Base-by-base conservation (phyloP, 1,140 invertebrate genomes). In the Ceratina japonica region DNA sequence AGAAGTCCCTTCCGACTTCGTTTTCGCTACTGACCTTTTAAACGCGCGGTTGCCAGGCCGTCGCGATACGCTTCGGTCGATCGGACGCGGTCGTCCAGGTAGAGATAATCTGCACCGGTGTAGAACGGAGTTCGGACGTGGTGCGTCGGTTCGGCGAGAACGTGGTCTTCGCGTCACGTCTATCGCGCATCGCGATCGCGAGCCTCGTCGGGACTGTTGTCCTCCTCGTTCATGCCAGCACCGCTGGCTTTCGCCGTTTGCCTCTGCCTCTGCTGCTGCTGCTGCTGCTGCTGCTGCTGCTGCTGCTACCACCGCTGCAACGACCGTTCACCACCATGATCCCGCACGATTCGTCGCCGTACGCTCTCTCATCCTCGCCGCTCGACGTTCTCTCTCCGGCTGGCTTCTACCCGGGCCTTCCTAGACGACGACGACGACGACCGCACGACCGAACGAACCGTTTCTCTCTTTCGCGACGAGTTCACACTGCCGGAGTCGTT, bases 211-310 rank as follows among this genome's bases (percentile, higher is more conserved):
- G 54, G 59, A 69, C 71, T 74, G 76, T 73, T 73, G 44, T 82
- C 65, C 69, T 75, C 59, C 64, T 82, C 80, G 76, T 63, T 86
- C 84, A 82, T 85, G 71, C 82, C 82, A 79, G 18, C 73, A 70
- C n/a, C 24, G 16, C 51, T 65, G 51, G 59, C n/a, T 70, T 63
- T 31, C 59, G 74, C n/a, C 71, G 62, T 68, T 83, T 75, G 27
- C 24, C 37, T 69, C 69, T 62, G 56, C 5, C 64, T 31, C 59
- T 72, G 15, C 27, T 72, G 15, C 27, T 62, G 18, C 18, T 54
- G 49, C 61, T 74, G 63, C 54, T 22, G 20, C 61, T 58, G 10
- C 65, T 22, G n/a, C 59, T 72, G 15, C 27, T 72, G 15, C 27
- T 62, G 18, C 18, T 54, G 49, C 61, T 74, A 56, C 54, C n/a